These are phyloP conservation scores for Drosophila meridionalis DNA, from an alignment of 2,888 invertebrate species.

Conservation along the genomic window DNA sequence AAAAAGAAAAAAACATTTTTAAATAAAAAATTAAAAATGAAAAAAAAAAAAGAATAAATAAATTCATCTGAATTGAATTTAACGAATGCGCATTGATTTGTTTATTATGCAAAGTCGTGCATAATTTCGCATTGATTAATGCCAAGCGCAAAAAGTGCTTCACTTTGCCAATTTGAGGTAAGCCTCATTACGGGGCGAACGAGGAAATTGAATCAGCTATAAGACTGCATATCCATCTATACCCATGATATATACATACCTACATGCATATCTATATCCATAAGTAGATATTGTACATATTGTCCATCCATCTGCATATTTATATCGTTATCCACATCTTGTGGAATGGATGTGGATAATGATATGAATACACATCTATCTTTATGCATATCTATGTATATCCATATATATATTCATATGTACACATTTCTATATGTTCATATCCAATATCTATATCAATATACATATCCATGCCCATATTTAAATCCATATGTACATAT, in stretches of 20 bases:
- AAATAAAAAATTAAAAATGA: not conserved
- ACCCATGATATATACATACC: not conserved
- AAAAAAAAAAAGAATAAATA: not conserved
- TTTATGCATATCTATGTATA: too few species aligned
- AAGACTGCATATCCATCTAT: not conserved
- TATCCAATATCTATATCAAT: not conserved
- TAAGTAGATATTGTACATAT: too few species aligned
- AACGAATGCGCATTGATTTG: slow-evolving; percentile 44
- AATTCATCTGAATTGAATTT: slow-evolving; percentile 20
- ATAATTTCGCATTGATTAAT: slow-evolving; percentile 42
- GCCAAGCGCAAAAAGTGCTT: slow-evolving; percentile 1
- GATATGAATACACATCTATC: too few species aligned
- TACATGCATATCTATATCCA: not conserved
- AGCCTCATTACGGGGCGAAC: not conserved
- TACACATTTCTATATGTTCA: too few species aligned
- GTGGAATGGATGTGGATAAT: too few species aligned
- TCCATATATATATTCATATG: too few species aligned
- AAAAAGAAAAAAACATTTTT: slow-evolving; percentile 1
- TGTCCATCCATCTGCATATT: too few species aligned
- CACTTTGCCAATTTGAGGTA: not conserved
- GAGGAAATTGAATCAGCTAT: not conserved
- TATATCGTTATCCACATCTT: too few species aligned
- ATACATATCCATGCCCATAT: not conserved
- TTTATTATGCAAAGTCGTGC: slow-evolving; percentile 52
- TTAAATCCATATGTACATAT: not conserved